Conservation (phyloP, 2,888 invertebrate species). For the Adineta ricciae region DNA sequence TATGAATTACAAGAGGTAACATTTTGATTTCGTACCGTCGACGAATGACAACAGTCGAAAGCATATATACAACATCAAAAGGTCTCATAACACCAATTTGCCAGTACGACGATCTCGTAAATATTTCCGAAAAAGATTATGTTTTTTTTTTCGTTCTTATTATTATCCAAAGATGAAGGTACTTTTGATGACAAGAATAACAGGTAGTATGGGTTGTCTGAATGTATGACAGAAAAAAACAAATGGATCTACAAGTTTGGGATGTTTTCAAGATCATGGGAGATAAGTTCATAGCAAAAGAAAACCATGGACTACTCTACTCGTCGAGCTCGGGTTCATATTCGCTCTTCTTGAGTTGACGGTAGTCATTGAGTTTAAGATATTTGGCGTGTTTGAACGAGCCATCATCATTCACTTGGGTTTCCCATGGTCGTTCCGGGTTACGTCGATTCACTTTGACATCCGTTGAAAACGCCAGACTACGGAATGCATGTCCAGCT, state of each 20-base stretch:
- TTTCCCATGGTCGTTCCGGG: not conserved
- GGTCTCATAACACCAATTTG: no score
- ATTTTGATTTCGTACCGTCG: no score
- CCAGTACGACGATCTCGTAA: no score
- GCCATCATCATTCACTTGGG: not conserved
- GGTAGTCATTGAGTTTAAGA: not conserved
- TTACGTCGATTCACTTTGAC: not conserved
- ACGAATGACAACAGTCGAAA: no score
- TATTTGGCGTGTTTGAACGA: not conserved
- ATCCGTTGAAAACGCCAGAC: not conserved
- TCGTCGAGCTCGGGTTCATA: not conserved
- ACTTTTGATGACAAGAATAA: no score
- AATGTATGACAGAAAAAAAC: not conserved
- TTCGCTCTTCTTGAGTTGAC: not conserved
- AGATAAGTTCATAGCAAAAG: not conserved
- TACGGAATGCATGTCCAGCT: conserved; percentile 6
- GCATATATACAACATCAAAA: no score
- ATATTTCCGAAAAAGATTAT: no score
- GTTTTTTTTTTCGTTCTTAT: no score
- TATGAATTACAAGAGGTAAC: no score
- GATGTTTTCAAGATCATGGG: not conserved
- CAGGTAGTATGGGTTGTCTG: no score
- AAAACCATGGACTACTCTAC: not conserved
- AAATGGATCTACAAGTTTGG: not conserved
- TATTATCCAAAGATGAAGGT: no score